A percentile compares a stretch with the other conserved stretches of the same genome.
These are phyloP conservation scores for Chymomyza procnemis DNA, from an alignment of 2,888 invertebrate genomes.

Conservation along the genomic window DNA sequence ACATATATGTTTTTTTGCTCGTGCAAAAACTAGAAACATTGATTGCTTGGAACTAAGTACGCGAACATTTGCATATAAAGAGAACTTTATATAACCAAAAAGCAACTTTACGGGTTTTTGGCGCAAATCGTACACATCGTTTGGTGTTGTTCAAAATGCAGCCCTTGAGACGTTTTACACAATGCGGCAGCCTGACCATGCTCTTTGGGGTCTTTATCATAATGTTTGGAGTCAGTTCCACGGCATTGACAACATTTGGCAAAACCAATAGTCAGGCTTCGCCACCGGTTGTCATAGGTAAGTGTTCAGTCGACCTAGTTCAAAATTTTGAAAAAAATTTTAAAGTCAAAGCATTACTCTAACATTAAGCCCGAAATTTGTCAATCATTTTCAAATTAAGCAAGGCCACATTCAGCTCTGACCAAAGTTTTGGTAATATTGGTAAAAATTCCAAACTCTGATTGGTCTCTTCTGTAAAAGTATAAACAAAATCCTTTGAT, in stretches of 20 bases:
- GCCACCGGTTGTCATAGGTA: slow-evolving; percentile 82
- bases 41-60: neutral
- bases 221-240: slow-evolving; percentile 79
- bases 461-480: too few species aligned
- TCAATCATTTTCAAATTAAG: too few species aligned
- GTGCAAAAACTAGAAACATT: neutral
- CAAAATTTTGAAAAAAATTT: too few species aligned
- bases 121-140: slow-evolving; percentile 12
- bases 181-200: slow-evolving; percentile 79
- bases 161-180: slow-evolving; percentile 78
- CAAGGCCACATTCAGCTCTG: too few species aligned
- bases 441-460: too few species aligned
- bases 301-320: slow-evolving; percentile 64
- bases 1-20: neutral
- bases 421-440: too few species aligned
- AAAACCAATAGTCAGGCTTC: slow-evolving; percentile 83
- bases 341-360: too few species aligned
- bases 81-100: slow-evolving; percentile 3
- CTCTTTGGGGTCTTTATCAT: slow-evolving; percentile 78
- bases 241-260: slow-evolving; percentile 85
- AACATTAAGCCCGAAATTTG: too few species aligned
- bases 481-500: too few species aligned
- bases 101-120: slow-evolving; percentile 21
- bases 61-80: neutral
- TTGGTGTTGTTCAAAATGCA: slow-evolving; percentile 66